phyloP scores from a whole-genome alignment of 2,797 vertebrate genomes.

The Propithecus perrieri region DNA sequence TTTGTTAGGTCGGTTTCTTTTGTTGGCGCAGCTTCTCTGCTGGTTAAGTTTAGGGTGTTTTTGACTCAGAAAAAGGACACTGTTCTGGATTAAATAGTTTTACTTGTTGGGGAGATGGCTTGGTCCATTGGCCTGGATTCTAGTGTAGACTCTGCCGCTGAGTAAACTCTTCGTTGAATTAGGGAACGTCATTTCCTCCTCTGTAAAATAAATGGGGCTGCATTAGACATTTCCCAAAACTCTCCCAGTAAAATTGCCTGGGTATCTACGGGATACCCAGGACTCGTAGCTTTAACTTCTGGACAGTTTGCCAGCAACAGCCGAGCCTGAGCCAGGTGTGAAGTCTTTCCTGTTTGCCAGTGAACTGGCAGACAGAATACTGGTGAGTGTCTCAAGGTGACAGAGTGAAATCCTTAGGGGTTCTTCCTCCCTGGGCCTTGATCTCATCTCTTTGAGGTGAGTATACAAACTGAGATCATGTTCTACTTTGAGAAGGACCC shows the following conservation, averaged over 20 bases:
- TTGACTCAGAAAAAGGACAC: background rate
- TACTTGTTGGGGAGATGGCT: background rate
- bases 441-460: background rate
- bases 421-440: background rate
- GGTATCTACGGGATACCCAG: background rate
- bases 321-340: background rate
- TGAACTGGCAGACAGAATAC: background rate
- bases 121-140: background rate
- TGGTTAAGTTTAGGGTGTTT: slow-evolving; percentile 6
- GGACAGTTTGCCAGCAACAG: background rate
- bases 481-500: background rate
- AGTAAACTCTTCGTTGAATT: background rate
- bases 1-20: background rate
- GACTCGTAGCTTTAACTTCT: background rate
- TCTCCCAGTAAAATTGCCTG: background rate
- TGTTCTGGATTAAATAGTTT: background rate
- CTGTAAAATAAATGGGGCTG: background rate
- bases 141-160: background rate
- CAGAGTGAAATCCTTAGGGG: background rate
- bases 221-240: background rate
- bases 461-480: background rate
- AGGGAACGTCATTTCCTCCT: background rate
- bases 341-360: background rate
- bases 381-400: background rate
- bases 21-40: background rate